Evolutionary conservation across 1,140 invertebrate genomes (phyloP).

Genomic region (Zaprionus gabonicus): DNA sequence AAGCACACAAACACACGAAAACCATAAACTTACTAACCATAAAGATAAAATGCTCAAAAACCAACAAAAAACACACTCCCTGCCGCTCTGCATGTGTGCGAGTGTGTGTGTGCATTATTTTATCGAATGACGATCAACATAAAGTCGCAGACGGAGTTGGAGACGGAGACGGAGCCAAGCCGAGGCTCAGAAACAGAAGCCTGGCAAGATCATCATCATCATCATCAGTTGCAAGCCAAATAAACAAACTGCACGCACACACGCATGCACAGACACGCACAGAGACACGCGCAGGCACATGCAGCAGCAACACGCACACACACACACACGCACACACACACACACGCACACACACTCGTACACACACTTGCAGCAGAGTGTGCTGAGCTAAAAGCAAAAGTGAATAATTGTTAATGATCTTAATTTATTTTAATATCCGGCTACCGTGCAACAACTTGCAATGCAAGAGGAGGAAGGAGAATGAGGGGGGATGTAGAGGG

Average conservation of each 20-base stretch:
- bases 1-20: slow-evolving; percentile 72
- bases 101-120: slow-evolving; percentile 52
- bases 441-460: slow-evolving; percentile 58
- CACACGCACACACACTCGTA: neutral
- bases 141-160: slow-evolving; percentile 26
- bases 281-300: slow-evolving; percentile 33
- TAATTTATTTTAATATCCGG: slow-evolving; percentile 67
- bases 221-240: slow-evolving; percentile 13
- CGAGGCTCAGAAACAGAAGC: slow-evolving; percentile 20
- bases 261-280: slow-evolving; percentile 9
- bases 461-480: neutral
- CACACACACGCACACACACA: neutral
- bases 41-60: slow-evolving; percentile 75
- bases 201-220: slow-evolving; percentile 37
- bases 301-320: slow-evolving; percentile 13
- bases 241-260: slow-evolving; percentile 65
- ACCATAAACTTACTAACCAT: slow-evolving; percentile 82
- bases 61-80: slow-evolving; percentile 26
- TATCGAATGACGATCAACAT: slow-evolving; percentile 58
- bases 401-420: slow-evolving; percentile 79
- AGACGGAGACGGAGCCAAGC: slow-evolving; percentile 27
- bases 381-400: slow-evolving; percentile 71
- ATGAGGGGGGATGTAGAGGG: neutral
- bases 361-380: slow-evolving; percentile 10
- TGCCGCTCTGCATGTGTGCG: neutral